These are phyloP conservation scores for Diglossa cyanea DNA, from an alignment of 2,797 vertebrate species.

Conservation along the genomic window DNA sequence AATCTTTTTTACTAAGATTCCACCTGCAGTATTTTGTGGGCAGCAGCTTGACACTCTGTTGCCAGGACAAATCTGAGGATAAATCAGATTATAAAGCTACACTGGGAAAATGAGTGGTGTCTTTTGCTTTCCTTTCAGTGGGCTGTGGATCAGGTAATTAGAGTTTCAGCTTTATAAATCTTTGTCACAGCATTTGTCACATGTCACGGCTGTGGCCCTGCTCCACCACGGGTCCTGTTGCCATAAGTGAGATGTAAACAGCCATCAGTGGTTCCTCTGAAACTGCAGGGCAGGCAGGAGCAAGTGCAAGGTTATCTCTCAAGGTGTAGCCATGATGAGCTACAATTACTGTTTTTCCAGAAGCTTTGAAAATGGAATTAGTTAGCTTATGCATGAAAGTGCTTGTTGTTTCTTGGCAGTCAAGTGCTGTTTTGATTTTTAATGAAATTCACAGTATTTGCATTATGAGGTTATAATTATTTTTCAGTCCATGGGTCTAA, in stretches of 20 bases:
- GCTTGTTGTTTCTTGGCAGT: constrained; percentile 33
- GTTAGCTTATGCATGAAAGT: background rate
- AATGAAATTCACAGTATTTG: constrained; percentile 26
- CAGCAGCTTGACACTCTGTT: background rate
- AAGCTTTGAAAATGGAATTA: background rate
- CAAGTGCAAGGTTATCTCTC: background rate
- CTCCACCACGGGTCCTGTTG: background rate
- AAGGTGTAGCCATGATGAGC: background rate
- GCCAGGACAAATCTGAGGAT: background rate
- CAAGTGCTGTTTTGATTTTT: constrained; percentile 45
- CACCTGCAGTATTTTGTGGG: background rate
- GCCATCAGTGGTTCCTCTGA: background rate
- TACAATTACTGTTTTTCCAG: background rate
- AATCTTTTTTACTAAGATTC: background rate
- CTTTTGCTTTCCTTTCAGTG: background rate
- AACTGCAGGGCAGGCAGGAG: background rate
- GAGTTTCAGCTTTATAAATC: background rate
- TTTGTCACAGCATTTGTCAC: background rate
- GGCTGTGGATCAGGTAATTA: background rate
- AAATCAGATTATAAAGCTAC: background rate
- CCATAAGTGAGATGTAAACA: background rate
- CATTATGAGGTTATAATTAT: background rate
- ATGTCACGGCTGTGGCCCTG: background rate
- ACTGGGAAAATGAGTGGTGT: background rate
- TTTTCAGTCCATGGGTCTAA: background rate